phyloP scores from a whole-genome alignment of 1,140 invertebrate genomes.

The Temnothorax curvispinosus region DNA sequence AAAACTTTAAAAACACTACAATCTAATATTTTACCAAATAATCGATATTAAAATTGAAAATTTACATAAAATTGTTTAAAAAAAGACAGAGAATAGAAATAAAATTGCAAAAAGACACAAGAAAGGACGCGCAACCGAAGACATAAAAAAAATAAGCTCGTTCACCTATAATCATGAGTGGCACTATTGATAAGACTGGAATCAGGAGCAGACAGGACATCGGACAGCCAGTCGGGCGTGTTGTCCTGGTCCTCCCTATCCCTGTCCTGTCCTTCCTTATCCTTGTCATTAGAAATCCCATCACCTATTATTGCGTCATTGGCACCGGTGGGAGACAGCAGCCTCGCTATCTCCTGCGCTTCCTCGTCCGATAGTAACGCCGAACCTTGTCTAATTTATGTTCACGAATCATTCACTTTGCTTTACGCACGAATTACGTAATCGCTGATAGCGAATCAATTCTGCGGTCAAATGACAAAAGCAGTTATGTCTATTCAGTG shows the following conservation, averaged over 20 bases:
- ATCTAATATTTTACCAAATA: not conserved
- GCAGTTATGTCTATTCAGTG: slow-evolving; percentile 10
- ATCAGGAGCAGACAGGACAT: slow-evolving; percentile 86
- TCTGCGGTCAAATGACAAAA: slow-evolving; percentile 13
- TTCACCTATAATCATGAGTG: slow-evolving; percentile 85
- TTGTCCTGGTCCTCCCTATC: slow-evolving; percentile 86
- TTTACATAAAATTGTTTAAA: not conserved
- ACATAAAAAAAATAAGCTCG: slow-evolving; percentile 71
- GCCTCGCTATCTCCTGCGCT: slow-evolving; percentile 93
- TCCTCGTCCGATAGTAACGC: slow-evolving; percentile 93
- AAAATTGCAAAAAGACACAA: not conserved
- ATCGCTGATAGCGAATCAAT: slow-evolving; percentile 31
- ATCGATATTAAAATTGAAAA: not conserved
- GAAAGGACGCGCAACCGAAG: slow-evolving; percentile 38
- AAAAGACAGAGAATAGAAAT: slow-evolving; percentile 7
- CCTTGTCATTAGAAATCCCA: slow-evolving; percentile 73
- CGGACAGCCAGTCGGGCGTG: slow-evolving; percentile 87
- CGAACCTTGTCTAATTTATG: slow-evolving; percentile 88
- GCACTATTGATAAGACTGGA: slow-evolving; percentile 84
- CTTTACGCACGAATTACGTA: slow-evolving; percentile 39
- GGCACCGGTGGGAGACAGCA: slow-evolving; percentile 88
- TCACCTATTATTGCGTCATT: slow-evolving; percentile 75
- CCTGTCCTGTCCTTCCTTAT: slow-evolving; percentile 81
- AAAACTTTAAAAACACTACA: not conserved
- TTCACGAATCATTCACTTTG: slow-evolving; percentile 62